phyloP scores from a whole-genome alignment of 1,140 invertebrate species.

The Mercenaria mercenaria region DNA sequence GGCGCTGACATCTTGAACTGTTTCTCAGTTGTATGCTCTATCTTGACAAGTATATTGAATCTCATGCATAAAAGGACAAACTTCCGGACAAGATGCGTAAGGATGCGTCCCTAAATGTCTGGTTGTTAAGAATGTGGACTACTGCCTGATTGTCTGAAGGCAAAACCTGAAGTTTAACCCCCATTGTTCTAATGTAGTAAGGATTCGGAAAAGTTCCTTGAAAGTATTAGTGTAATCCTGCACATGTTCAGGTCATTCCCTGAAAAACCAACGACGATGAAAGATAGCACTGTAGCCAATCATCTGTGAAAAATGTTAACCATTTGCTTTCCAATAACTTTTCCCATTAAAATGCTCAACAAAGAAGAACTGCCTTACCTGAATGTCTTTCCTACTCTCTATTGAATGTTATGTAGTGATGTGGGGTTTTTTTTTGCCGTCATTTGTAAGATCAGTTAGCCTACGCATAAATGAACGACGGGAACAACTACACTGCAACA shows the following conservation, averaged over 20 bases:
- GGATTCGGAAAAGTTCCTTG: conserved; percentile 58
- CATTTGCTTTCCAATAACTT: conserved; percentile 7
- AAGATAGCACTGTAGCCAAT: conserved; percentile 48
- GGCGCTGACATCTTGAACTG: conserved; percentile 21
- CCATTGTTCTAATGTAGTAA: conserved; percentile 49
- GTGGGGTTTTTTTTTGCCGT: conserved; percentile 41
- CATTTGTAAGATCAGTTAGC: conserved; percentile 39
- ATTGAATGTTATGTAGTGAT: conserved; percentile 51
- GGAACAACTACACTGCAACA: conserved; percentile 36
- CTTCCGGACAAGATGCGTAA: conserved; percentile 59
- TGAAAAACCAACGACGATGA: conserved; percentile 30
- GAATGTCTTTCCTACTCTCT: conserved; percentile 8
- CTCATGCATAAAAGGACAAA: conserved; percentile 51
- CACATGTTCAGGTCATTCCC: not conserved
- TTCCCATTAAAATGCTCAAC: conserved; percentile 59
- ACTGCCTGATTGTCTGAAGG: conserved; percentile 62
- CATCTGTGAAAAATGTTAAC: conserved; percentile 50
- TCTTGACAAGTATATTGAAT: conserved; percentile 63
- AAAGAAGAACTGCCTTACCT: conserved; percentile 46
- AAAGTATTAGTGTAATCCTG: not conserved
- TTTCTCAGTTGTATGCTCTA: conserved; percentile 59
- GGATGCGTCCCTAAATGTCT: not conserved
- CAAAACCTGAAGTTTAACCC: not conserved
- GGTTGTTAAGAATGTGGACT: conserved; percentile 63
- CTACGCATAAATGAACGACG: conserved; percentile 31